Evolutionary conservation across 2,888 invertebrate genomes (phyloP).

Genomic region (Lepidocyrtoides sp.): DNA sequence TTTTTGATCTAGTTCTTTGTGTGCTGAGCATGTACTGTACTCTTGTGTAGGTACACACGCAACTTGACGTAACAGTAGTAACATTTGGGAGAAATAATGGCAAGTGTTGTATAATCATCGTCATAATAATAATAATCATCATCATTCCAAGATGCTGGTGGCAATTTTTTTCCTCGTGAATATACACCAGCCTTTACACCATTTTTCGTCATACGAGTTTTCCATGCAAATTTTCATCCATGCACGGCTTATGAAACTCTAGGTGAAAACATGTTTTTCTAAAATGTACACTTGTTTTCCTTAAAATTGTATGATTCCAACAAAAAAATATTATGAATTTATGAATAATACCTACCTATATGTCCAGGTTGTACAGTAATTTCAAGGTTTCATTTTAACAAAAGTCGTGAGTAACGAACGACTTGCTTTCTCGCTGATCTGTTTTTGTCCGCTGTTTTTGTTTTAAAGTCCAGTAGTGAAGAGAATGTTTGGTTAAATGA

Average conservation of each 20-base stretch:
- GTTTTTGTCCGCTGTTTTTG: background rate
- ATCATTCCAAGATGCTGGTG: slow-evolving; percentile 62
- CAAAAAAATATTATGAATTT: background rate
- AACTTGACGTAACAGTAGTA: background rate
- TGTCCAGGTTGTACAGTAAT: too few relatives aligned
- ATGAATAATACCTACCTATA: too few relatives aligned
- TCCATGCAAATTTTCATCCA: background rate
- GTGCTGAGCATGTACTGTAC: too few relatives aligned
- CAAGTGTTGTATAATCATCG: slow-evolving; percentile 33
- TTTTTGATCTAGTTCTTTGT: background rate
- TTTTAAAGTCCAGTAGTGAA: too few relatives aligned
- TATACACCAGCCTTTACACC: slow-evolving; percentile 6
- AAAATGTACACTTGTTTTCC: background rate
- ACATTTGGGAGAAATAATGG: slow-evolving; percentile 2
- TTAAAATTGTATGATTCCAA: background rate
- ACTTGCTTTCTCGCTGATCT: background rate
- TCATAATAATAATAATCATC: slow-evolving; percentile 59
- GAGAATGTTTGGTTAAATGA: too few relatives aligned
- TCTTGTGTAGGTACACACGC: slow-evolving; percentile 5
- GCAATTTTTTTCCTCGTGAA: too few relatives aligned
- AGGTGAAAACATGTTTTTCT: background rate
- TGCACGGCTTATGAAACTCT: background rate
- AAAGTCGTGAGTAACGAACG: too few relatives aligned
- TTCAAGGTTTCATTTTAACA: background rate
- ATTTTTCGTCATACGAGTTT: background rate